A percentile compares a stretch with the other conserved stretches of the same genome.
These are phyloP conservation scores for Chlorodrepanis virens DNA, from an alignment of 2,113 vertebrate genomes.

Conservation along the genomic window DNA sequence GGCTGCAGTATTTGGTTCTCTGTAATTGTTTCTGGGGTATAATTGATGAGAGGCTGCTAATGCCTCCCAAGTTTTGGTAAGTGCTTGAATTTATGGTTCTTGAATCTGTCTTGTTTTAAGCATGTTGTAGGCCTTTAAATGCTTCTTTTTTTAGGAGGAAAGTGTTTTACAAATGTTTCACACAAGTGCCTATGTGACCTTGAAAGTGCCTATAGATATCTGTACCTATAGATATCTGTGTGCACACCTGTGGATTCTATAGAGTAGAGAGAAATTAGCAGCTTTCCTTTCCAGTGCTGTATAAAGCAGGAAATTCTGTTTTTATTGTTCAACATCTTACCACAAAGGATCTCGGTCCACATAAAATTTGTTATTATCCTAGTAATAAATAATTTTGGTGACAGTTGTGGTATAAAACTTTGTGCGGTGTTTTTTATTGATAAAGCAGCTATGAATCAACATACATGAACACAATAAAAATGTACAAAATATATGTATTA, in stretches of 20 bases:
- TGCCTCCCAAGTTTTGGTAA: constrained; percentile 17
- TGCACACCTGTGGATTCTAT: background rate
- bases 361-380: constrained; percentile 60
- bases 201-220: background rate
- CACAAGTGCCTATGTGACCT: background rate
- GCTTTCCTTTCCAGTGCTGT: background rate
- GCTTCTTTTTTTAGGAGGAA: background rate
- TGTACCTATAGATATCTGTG: background rate
- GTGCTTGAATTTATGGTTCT: constrained; percentile 6
- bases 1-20: constrained; percentile 9
- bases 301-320: background rate
- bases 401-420: constrained; percentile 63
- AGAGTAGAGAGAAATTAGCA: background rate
- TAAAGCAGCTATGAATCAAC: constrained; percentile 72
- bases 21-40: constrained; percentile 7
- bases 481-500: constrained; percentile 42
- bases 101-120: background rate
- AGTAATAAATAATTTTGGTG: constrained; percentile 67
- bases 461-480: constrained; percentile 71
- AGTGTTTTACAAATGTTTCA: background rate
- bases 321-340: background rate
- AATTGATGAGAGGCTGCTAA: constrained; percentile 43
- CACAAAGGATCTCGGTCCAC: constrained; percentile 19
- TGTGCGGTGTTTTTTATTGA: constrained; percentile 49
- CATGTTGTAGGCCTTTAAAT: background rate